Conservation (phyloP, 1,140 invertebrate species). For the Hypsibius dujardini region DNA sequence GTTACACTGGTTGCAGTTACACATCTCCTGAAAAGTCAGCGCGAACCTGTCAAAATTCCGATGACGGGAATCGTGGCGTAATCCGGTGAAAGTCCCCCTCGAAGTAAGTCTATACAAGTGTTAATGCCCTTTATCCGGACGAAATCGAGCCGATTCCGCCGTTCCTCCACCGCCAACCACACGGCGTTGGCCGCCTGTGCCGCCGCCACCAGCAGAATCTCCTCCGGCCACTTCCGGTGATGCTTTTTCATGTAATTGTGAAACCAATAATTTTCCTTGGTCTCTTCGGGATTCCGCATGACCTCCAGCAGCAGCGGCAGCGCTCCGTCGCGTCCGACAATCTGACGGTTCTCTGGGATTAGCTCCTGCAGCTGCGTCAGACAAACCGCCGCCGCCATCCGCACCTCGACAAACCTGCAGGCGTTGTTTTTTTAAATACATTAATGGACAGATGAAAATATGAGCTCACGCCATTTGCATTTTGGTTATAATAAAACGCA, state of each 20-base stretch:
- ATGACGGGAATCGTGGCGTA: neutral
- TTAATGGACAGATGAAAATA: no score
- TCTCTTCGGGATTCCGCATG: neutral
- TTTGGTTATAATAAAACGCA: no score
- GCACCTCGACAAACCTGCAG: no score
- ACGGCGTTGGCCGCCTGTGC: conserved; percentile 13
- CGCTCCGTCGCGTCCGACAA: neutral
- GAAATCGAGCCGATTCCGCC: conserved; percentile 8
- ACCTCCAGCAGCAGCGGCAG: neutral
- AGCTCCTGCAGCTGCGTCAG: conserved; percentile 1
- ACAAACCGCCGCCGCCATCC: neutral
- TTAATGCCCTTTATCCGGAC: neutral
- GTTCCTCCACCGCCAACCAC: conserved; percentile 5
- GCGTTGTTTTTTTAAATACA: no score
- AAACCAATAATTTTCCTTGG: neutral
- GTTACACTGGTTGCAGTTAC: no score
- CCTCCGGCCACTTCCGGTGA: conserved; percentile 1
- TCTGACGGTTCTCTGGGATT: neutral
- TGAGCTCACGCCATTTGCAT: no score
- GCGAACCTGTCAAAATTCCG: neutral
- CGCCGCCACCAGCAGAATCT: neutral
- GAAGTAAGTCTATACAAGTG: neutral
- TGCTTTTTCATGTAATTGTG: neutral
- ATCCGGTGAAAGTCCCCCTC: neutral
- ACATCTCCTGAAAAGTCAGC: no score